Evolutionary conservation across 2,797 vertebrate genomes (phyloP).

Genomic region (Cryptoprocta ferox): DNA sequence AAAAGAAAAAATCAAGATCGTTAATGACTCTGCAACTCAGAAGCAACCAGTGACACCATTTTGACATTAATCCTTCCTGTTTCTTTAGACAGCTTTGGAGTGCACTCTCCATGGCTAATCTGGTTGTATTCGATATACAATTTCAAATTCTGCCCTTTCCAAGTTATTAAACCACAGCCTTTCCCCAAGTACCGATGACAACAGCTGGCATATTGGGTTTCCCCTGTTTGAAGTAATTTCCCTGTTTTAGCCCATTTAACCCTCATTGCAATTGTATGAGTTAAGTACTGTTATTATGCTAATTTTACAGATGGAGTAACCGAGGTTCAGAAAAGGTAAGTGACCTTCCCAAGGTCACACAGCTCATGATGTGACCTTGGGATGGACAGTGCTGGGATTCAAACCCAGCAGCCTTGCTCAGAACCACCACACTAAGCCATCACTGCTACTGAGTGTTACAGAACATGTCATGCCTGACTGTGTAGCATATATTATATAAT

Average conservation of each 20-base stretch:
- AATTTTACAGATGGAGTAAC: background rate
- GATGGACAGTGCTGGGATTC: background rate
- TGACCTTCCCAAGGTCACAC: background rate
- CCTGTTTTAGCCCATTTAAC: background rate
- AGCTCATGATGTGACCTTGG: too few species aligned
- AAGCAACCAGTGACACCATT: background rate
- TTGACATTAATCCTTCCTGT: background rate
- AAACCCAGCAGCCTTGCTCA: background rate
- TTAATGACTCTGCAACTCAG: background rate
- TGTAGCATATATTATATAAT: background rate
- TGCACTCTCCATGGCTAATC: background rate
- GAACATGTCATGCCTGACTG: background rate
- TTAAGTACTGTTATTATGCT: background rate
- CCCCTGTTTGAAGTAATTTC: background rate
- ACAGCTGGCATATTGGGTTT: background rate
- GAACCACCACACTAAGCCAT: background rate
- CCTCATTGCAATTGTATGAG: background rate
- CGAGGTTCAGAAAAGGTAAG: background rate
- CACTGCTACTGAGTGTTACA: background rate
- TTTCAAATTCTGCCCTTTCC: slow-evolving; percentile 1
- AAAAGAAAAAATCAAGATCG: background rate
- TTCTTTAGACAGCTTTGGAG: background rate
- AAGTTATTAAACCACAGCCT: background rate
- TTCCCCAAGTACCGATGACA: background rate
- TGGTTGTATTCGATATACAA: background rate